Evolutionary conservation across 2,113 vertebrate species (phyloP).

Genomic region (Vanacampus margaritifer): DNA sequence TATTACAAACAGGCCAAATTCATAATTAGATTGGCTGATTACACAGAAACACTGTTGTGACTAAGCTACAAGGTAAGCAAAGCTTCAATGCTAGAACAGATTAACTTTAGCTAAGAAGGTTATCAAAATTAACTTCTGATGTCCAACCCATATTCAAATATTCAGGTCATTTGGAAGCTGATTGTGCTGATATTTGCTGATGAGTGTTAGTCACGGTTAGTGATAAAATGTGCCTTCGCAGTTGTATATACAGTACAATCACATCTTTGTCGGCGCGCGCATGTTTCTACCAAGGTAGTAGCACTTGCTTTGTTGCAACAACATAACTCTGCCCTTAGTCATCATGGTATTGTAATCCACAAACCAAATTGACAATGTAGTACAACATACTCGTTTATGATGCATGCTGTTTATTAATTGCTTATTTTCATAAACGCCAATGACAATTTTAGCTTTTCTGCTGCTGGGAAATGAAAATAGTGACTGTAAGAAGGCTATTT

Average conservation of each 20-base stretch:
- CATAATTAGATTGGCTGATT: conserved; percentile 14
- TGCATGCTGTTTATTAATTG: no score
- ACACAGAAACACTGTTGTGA: neutral
- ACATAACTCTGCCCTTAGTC: neutral
- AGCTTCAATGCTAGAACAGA: no score
- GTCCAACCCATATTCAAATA: neutral
- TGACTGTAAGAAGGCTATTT: no score
- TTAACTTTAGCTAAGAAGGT: neutral
- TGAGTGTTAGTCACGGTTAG: neutral
- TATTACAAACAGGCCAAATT: conserved; percentile 32
- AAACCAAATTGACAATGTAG: neutral
- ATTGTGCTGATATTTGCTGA: neutral
- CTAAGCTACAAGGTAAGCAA: neutral
- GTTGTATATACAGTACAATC: neutral
- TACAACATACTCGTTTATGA: no score
- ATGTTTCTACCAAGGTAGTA: neutral
- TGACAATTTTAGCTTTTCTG: no score
- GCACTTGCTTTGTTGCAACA: neutral
- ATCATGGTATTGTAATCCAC: neutral
- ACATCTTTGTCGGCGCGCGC: neutral
- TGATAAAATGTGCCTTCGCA: neutral
- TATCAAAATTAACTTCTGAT: neutral
- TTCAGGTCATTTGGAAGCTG: neutral
- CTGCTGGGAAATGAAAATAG: no score
- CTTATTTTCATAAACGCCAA: no score